phyloP scores from a whole-genome alignment of 1,140 invertebrate genomes.

The Drosophila mayri region DNA sequence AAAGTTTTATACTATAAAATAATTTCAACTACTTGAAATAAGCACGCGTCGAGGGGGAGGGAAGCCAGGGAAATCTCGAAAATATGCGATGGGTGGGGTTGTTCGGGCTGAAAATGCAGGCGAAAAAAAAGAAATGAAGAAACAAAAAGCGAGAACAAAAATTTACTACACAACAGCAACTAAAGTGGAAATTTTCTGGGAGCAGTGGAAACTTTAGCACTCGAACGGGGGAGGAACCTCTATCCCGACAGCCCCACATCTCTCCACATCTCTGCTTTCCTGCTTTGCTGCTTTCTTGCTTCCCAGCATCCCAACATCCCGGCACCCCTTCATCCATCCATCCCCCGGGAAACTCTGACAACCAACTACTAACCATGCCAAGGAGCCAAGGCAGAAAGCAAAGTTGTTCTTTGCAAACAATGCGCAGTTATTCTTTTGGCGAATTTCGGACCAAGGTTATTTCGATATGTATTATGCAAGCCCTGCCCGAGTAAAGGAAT shows the following conservation, averaged over 20 bases:
- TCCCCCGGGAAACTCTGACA: slow-evolving; percentile 33
- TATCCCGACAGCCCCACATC: neutral
- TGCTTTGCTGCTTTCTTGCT: neutral
- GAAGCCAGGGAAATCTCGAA: slow-evolving; percentile 40
- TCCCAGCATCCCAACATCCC: neutral
- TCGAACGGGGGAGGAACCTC: slow-evolving; percentile 30
- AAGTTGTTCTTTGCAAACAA: slow-evolving; percentile 80
- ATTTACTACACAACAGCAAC: slow-evolving; percentile 71
- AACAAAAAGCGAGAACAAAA: slow-evolving; percentile 55
- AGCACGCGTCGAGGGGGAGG: slow-evolving; percentile 59
- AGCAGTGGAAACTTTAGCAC: slow-evolving; percentile 79
- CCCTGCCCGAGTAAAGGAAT: slow-evolving; percentile 47
- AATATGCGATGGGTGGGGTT: slow-evolving; percentile 10
- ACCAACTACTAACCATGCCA: slow-evolving; percentile 56
- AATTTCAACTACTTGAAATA: slow-evolving; percentile 80
- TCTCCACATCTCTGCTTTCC: neutral
- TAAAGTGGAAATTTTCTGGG: slow-evolving; percentile 81
- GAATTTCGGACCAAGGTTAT: slow-evolving; percentile 81
- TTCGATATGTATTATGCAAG: slow-evolving; percentile 73
- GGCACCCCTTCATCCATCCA: slow-evolving; percentile 7
- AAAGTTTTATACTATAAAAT: slow-evolving; percentile 84
- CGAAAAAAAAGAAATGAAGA: slow-evolving; percentile 23
- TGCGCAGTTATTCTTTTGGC: slow-evolving; percentile 77
- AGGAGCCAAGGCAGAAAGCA: slow-evolving; percentile 58
- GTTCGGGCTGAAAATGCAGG: neutral